These are phyloP conservation scores for Rhincodon typus DNA, from an alignment of 2,797 vertebrate species.

Conservation along the genomic window DNA sequence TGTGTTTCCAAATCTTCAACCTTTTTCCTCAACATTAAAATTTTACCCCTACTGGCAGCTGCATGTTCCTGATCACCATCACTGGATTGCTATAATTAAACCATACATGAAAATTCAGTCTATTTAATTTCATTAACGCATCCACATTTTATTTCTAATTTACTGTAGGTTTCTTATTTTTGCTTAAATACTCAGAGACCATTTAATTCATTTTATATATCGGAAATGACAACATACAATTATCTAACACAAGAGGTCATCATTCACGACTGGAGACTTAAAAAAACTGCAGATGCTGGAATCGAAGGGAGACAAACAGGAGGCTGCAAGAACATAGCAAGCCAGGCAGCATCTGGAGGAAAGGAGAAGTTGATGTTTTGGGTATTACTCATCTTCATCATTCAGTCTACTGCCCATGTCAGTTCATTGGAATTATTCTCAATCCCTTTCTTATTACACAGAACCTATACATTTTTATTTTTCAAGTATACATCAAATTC, in stretches of 20 bases:
- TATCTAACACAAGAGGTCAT: neutral
- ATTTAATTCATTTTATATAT: neutral
- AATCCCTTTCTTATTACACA: neutral
- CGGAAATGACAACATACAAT: neutral
- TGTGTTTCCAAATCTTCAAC: constrained; percentile 76
- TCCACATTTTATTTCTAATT: neutral
- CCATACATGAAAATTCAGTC: neutral
- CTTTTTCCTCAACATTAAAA: constrained; percentile 75
- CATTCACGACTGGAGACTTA: too few species aligned
- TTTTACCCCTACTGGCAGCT: constrained; percentile 74
- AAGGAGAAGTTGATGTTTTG: too few species aligned
- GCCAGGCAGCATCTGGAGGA: too few species aligned
- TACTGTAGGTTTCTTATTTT: neutral
- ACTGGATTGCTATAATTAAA: constrained; percentile 47
- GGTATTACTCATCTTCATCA: neutral
- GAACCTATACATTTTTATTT: too few species aligned
- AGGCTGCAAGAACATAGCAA: too few species aligned
- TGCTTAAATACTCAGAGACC: neutral
- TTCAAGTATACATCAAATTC: too few species aligned
- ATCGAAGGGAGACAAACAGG: too few species aligned
- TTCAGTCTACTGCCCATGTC: neutral
- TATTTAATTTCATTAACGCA: neutral
- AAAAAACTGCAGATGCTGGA: too few species aligned
- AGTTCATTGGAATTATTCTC: neutral
- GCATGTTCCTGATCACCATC: constrained; percentile 62